Evolutionary conservation across 2,797 vertebrate genomes (phyloP).

Genomic region (Hapalemur alaotrensis): DNA sequence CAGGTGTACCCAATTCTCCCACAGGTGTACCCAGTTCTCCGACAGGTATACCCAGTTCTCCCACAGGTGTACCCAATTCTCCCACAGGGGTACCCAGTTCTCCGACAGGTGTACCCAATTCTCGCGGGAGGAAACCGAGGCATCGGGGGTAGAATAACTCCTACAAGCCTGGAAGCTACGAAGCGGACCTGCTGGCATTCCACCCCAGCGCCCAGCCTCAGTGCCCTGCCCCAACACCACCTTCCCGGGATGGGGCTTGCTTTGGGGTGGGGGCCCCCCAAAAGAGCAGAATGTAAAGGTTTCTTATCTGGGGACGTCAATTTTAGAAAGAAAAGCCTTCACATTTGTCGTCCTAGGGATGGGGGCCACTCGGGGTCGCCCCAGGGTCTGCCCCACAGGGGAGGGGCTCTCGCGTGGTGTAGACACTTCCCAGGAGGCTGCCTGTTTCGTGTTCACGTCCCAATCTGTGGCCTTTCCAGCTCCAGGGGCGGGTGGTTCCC

Average conservation of each 20-base stretch:
- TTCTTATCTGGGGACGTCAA: background rate
- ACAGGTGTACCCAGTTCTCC: background rate
- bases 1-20: too few species aligned
- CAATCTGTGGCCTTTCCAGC: background rate
- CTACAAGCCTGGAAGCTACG: background rate
- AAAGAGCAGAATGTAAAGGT: background rate
- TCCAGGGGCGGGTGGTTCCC: background rate
- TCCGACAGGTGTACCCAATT: background rate
- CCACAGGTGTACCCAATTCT: too few species aligned
- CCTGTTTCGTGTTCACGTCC: too few species aligned
- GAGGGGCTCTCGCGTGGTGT: background rate
- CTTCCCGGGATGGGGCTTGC: background rate
- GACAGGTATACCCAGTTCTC: background rate
- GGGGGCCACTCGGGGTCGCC: background rate
- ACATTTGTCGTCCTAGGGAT: background rate
- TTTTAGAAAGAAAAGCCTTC: background rate
- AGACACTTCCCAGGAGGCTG: background rate
- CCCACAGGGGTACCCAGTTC: too few species aligned
- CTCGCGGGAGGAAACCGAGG: background rate
- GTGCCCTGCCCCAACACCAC: background rate
- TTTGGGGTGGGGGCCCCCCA: background rate
- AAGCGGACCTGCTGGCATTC: background rate
- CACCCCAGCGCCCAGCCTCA: fast-evolving
- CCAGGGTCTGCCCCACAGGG: fast-evolving
- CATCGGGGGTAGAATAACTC: background rate